A percentile compares a stretch with the other conserved stretches of the same genome.
Evolutionary conservation across 2,113 vertebrate species (phyloP).

Genomic region (Phainopepla nitens): DNA sequence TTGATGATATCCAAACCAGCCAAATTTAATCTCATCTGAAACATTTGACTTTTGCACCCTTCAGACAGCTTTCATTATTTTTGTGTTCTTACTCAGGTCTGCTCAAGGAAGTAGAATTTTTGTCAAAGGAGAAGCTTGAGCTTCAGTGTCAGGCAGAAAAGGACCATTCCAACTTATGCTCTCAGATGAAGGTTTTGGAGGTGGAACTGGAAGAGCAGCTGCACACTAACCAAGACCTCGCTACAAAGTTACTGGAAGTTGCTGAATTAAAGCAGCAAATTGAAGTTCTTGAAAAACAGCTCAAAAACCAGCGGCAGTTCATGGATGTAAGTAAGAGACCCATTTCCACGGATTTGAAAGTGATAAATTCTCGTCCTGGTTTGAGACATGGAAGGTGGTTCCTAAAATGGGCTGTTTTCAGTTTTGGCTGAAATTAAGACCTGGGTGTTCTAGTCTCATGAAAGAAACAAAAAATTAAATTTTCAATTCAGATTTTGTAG

Average conservation of each 20-base stretch:
- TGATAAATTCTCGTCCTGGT: not conserved
- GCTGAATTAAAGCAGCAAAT: constrained; percentile 84
- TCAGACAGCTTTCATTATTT: not conserved
- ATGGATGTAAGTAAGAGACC: constrained; percentile 81
- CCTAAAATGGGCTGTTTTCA: not conserved
- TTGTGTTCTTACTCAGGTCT: constrained; percentile 72
- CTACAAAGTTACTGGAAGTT: constrained; percentile 73
- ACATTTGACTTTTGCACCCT: not conserved
- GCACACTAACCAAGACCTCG: constrained; percentile 70
- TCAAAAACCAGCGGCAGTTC: constrained; percentile 89
- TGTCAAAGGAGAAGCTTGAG: constrained; percentile 83
- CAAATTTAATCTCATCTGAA: not conserved
- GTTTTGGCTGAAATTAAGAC: not conserved
- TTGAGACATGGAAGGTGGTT: not conserved
- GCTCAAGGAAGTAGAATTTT: constrained; percentile 78
- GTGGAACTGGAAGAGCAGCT: constrained; percentile 89
- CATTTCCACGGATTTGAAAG: not conserved
- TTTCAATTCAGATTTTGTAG: not conserved
- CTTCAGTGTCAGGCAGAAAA: constrained; percentile 89
- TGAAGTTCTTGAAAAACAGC: constrained; percentile 88
- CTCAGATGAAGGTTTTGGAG: constrained; percentile 83
- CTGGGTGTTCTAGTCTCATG: not conserved
- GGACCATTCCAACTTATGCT: constrained; percentile 75
- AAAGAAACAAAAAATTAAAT: not conserved
- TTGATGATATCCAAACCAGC: not conserved